Evolutionary conservation across 2,888 invertebrate species (phyloP), one percentile per base, ranked within the genome.

Genomic region (Biston stratarius): DNA sequence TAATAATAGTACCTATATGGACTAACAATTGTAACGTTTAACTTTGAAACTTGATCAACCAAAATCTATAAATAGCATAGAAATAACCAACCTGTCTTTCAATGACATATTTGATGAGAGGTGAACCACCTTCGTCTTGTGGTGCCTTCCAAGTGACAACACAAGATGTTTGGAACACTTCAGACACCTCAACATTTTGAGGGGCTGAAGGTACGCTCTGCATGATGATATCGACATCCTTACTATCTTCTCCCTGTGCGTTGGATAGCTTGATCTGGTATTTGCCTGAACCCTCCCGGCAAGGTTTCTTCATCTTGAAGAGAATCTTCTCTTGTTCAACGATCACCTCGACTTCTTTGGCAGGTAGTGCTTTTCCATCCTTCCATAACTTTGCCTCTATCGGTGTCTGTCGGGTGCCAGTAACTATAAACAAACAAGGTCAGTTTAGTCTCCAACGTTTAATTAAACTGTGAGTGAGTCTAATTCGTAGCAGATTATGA

Each of bases 231-330:
- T 95, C 96, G 33, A 98, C 96, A 85, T 98, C 97, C 84, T 97
- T 97, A 0, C 96, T 94, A 83, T 97, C 98, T 89, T 98, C 98
- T 56, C 99, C 99, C 87, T 98, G 99, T 44, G 96, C 97, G 87
- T 99, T 99, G 24, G 97, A 96, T 62, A 99, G 92, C 85, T 97
- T 98, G 71, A 99, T 96, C 89, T 98, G 97, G 90, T 99, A 99
- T 80, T 96, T 96, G 56, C 99, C 99, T 72, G 98, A 97, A 70
- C 96, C 95, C 72, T 97, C 97, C 69, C 98, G 95, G 12, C 96
- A 94, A 0, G 99, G 99, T 85, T 98, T 98, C 83, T 99, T 99
- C 80, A 99, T 96, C 87, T 97, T 98, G 85, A 97, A 98, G 6
- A 97, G 96, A 53, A 98, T 95, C 85, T 98, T 98, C 76, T 99